A percentile compares a stretch with the other conserved stretches of the same genome.
Conservation (phyloP, 1,140 invertebrate species). For the Mya arenaria region DNA sequence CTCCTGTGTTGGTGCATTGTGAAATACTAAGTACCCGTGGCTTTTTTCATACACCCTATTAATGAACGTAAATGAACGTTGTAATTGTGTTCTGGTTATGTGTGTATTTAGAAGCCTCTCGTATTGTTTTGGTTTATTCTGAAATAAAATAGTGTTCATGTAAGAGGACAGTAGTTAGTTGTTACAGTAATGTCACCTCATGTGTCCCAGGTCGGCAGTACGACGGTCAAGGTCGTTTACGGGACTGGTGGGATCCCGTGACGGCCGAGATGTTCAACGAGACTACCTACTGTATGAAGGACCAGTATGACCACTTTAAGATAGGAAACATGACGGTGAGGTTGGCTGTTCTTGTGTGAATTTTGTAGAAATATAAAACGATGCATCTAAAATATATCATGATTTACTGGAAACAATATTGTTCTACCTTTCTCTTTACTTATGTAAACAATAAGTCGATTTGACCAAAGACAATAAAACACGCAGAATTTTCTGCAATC, state of each 20-base stretch:
- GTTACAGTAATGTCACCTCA: background rate
- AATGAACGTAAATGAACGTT: background rate
- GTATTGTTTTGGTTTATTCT: background rate
- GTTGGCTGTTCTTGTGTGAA: too few species aligned
- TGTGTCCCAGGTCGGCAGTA: constrained; percentile 71
- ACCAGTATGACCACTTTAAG: constrained; percentile 71
- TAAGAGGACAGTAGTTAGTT: background rate
- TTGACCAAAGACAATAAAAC: background rate
- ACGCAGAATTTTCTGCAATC: background rate
- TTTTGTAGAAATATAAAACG: too few species aligned
- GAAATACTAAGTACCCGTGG: background rate
- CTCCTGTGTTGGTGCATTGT: too few species aligned
- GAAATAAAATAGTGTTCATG: background rate
- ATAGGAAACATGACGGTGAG: constrained; percentile 56
- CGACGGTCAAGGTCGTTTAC: constrained; percentile 70
- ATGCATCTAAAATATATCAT: too few species aligned
- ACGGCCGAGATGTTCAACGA: constrained; percentile 67
- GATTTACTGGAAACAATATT: background rate
- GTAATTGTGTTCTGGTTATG: background rate
- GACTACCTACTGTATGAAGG: constrained; percentile 74
- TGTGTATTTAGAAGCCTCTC: background rate
- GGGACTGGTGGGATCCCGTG: constrained; percentile 75
- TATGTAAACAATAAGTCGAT: background rate
- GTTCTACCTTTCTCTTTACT: background rate
- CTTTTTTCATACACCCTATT: background rate